A percentile compares a stretch with the other conserved stretches of the same genome.
These are phyloP conservation scores for Xenopus petersii DNA, from an alignment of 2,797 vertebrate species.

Conservation along the genomic window DNA sequence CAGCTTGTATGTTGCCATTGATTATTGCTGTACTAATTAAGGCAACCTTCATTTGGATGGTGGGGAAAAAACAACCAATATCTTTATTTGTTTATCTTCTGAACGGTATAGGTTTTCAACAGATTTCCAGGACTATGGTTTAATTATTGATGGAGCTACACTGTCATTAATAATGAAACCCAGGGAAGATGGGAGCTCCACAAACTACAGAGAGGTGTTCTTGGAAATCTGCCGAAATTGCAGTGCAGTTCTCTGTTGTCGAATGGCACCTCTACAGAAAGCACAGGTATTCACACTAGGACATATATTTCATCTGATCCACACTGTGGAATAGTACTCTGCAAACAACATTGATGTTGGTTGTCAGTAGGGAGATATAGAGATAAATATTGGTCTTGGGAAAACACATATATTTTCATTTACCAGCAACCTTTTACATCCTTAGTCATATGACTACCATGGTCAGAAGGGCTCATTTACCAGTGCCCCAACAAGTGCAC, in stretches of 20 bases:
- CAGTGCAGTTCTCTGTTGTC: constrained; percentile 92
- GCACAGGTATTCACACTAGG: constrained; percentile 74
- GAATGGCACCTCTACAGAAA: constrained; percentile 96
- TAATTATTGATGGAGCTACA: constrained; percentile 94
- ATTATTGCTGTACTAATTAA: no score
- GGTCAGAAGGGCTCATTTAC: no score
- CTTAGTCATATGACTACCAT: no score
- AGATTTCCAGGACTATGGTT: constrained; percentile 85
- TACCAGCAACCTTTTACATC: no score
- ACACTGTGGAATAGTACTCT: no score
- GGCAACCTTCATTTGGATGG: not conserved
- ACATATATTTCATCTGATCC: no score
- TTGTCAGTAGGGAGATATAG: no score
- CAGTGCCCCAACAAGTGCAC: no score
- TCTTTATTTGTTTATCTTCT: constrained; percentile 31
- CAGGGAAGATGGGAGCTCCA: constrained; percentile 73
- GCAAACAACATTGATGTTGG: no score
- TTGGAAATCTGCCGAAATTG: constrained; percentile 95
- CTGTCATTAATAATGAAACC: constrained; percentile 91
- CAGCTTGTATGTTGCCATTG: no score
- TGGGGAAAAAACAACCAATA: not conserved
- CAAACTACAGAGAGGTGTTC: constrained; percentile 91
- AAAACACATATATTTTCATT: no score
- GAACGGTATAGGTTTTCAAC: constrained; percentile 76
- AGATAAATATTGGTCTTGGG: no score